These are phyloP conservation scores for Morone saxatilis DNA, from an alignment of 2,113 vertebrate genomes.

Conservation along the genomic window DNA sequence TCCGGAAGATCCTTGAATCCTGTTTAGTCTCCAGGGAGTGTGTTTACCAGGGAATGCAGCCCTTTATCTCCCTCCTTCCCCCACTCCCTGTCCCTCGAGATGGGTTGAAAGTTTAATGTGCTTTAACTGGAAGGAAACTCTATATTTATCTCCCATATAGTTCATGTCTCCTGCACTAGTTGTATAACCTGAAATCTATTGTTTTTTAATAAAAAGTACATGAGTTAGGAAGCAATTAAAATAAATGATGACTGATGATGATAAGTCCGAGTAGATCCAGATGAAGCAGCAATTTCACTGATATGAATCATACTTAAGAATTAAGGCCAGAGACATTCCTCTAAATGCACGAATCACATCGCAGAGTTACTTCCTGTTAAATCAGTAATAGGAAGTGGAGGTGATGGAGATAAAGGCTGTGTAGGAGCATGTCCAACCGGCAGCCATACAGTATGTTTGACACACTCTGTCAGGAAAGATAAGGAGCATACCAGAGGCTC, in stretches of 20 bases:
- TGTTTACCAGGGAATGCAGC: slow-evolving; percentile 48
- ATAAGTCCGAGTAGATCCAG: not conserved
- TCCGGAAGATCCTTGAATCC: slow-evolving; percentile 59
- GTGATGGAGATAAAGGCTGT: slow-evolving; percentile 2
- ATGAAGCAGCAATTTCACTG: not conserved
- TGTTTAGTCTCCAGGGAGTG: slow-evolving; percentile 64
- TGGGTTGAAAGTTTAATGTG: not conserved
- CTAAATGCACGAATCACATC: not conserved
- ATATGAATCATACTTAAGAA: not conserved
- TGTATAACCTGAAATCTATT: not conserved
- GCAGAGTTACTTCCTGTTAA: not conserved
- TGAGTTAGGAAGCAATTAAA: not conserved
- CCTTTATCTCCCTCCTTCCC: not conserved
- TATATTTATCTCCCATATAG: not conserved
- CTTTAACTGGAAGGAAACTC: not conserved
- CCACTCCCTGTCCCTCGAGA: not conserved
- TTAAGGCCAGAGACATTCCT: not conserved
- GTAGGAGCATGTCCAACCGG: not conserved
- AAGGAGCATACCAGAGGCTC: not conserved
- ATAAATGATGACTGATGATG: too few relatives aligned
- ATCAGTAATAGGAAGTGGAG: not conserved
- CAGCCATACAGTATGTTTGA: not conserved
- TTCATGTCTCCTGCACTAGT: not conserved
- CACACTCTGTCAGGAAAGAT: slow-evolving; percentile 7
- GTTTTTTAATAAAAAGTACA: not conserved